Percentiles rank a stretch among this genome's conserved stretches.
These are phyloP conservation scores for Temnothorax curvispinosus DNA, from an alignment of 1,140 invertebrate species.

Conservation along the genomic window DNA sequence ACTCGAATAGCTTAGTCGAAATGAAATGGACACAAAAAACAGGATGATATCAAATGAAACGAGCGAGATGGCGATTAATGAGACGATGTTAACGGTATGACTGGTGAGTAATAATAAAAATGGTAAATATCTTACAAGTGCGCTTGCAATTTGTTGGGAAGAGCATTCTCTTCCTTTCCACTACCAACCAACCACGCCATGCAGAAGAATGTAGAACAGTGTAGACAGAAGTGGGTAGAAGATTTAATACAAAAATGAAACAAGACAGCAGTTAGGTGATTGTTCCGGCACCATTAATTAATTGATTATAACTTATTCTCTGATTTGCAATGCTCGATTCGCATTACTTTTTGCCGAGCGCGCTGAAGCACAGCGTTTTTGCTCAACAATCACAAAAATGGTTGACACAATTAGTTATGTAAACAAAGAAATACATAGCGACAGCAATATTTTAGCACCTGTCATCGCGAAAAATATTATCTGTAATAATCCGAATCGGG, in stretches of 20 bases:
- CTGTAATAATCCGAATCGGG: constrained; percentile 78
- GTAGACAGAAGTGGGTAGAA: constrained; percentile 86
- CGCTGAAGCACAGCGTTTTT: not conserved
- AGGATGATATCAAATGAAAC: constrained; percentile 11
- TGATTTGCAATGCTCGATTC: constrained; percentile 74
- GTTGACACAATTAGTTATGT: constrained; percentile 14
- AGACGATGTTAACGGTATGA: constrained; percentile 64
- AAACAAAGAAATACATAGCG: not conserved
- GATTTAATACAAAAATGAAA: constrained; percentile 86
- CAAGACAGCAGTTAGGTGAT: constrained; percentile 85
- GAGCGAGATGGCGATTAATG: constrained; percentile 57
- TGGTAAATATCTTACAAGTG: constrained; percentile 89
- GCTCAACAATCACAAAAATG: not conserved
- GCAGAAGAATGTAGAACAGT: constrained; percentile 88
- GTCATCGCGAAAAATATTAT: constrained; percentile 6
- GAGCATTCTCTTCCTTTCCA: constrained; percentile 90
- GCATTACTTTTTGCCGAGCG: constrained; percentile 61
- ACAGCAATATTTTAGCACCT: constrained; percentile 2
- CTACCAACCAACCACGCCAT: constrained; percentile 88
- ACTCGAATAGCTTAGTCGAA: constrained; percentile 50
- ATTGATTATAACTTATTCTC: constrained; percentile 72
- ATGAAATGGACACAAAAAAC: constrained; percentile 26
- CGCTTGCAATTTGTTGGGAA: constrained; percentile 89
- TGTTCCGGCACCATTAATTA: constrained; percentile 84
- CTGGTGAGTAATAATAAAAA: constrained; percentile 83